A percentile compares a stretch with the other conserved stretches of the same genome.
Conservation (phyloP, 1,140 invertebrate species). For the Drosophila malerkotliana region DNA sequence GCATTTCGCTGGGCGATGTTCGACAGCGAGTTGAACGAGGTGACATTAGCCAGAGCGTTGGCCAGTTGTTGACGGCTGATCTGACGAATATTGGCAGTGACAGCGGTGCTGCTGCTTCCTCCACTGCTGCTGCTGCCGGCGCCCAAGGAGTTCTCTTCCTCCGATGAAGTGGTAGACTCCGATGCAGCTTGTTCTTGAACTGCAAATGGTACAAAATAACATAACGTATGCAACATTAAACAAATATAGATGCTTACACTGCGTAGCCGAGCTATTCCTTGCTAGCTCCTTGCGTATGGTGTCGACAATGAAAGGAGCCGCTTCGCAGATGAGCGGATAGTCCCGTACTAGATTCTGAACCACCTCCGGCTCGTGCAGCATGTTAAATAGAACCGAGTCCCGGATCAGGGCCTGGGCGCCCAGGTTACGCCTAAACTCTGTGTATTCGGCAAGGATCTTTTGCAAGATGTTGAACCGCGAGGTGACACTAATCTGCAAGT, state of each 20-base stretch:
- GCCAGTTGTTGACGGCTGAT: constrained; percentile 81
- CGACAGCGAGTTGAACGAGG: constrained; percentile 77
- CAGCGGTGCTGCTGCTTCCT: constrained; percentile 55
- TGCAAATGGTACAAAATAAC: constrained; percentile 2
- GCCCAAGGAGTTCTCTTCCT: constrained; percentile 78
- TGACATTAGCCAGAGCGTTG: constrained; percentile 68
- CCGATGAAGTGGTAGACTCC: constrained; percentile 77
- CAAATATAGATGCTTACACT: constrained; percentile 40
- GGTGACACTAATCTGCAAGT: constrained; percentile 76
- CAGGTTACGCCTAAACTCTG: constrained; percentile 79
- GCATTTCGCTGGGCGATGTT: constrained; percentile 78
- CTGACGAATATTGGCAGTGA: constrained; percentile 67
- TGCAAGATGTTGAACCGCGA: constrained; percentile 78
- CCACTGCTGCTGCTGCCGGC: constrained; percentile 76
- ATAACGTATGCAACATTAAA: not conserved
- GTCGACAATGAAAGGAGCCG: constrained; percentile 78
- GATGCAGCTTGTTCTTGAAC: constrained; percentile 78
- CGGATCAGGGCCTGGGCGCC: constrained; percentile 78
- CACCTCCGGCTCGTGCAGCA: constrained; percentile 72
- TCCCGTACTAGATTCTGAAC: constrained; percentile 72
- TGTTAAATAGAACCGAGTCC: constrained; percentile 78
- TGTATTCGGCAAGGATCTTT: constrained; percentile 78
- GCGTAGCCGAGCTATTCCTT: constrained; percentile 63
- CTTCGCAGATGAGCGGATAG: constrained; percentile 79
- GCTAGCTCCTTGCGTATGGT: constrained; percentile 79